Evolutionary conservation across 2,888 invertebrate genomes (phyloP), one percentile per base, ranked within the genome.

Genomic region (Lasioglossum calceatum): DNA sequence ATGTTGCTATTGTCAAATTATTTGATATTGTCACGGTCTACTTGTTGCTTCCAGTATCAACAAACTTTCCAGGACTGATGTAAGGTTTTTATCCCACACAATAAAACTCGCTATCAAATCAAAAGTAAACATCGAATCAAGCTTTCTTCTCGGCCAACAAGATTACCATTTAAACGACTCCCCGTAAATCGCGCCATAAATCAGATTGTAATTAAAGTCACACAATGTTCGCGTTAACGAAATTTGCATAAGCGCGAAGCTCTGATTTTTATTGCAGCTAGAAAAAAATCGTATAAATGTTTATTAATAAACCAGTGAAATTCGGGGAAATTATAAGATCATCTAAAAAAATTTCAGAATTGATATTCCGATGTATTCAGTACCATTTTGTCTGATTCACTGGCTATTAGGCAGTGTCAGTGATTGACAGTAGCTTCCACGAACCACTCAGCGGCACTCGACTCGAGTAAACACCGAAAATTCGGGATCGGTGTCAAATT

Each of bases 101-200:
- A 5, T 23, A 10, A 47, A n/a, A 32, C 23, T 5, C 4, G 0
- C 12, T 12, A 4, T 16, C 23, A 1, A 39, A 74, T 80, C 19
- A 39, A 64, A 80, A 39, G 27, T 27, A 80, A 74, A 80, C 39
- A 74, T 74, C 36, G 36, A 50, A 39, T 4, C 39, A 14, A 19
- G 4, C 19, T 14, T 44, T 12, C n/a, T n/a, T 32, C 39, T 10
- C 23, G 32, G 12, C 16, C n/a, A 27, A 39, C 19, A 47, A n/a
- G 73, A 36, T 74, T 47, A 73, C n/a, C 73, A 80, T 74, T 67
- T 47, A 77, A 64, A 67, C 16, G 44, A 32, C 27, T 47, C 19
- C 47, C 27, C 16, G 27, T 32, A 36, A 67, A 39, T n/a, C 36
- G 16, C 14, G 36, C 4, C 58, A 2, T 7, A 58, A 23, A 39